Base-by-base conservation (phyloP, 1,140 invertebrate species). In the Chionoecetes opilio region DNA sequence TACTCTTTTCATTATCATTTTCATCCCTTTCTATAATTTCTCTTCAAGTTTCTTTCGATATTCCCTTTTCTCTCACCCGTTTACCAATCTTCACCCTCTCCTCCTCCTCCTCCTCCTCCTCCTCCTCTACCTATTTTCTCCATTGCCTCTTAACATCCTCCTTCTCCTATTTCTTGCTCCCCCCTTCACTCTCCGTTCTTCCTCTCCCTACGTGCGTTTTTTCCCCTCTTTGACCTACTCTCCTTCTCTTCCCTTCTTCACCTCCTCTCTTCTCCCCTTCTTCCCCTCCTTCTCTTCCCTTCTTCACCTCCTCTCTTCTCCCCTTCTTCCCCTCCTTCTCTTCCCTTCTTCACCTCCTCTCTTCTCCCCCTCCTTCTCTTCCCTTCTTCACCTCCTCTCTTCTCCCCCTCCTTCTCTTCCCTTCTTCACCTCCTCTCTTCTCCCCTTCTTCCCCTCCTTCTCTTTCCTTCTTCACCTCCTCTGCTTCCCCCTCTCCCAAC, bases 21-120 rank as follows among this genome's bases (percentile, higher is more conserved):
- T 53, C 46, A 9, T 75, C 63, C 63, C n/a, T 21, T n/a, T 75
- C 63, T n/a, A 5, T 26, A 21, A 5, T 26, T n/a, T 21, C n/a
- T 75, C 63, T 8, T 75, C n/a, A 17, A 2, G 21, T 21, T 75
- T 26, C 63, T 75, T 26, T 63, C 26, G 2, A 63, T 63, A 3
- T 41, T 41, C 2, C 53, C 53, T 21, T 9, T 26, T 26, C 26
- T 21, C 53, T 63, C 17, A 8, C 2, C 53, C 17, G 9, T 21
- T 21, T 63, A 8, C 17, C 26, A 26, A 21, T 21, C 53, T 14
- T 63, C 2, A 9, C 21, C n/a, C 21, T 26, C 63, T 75, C n/a
- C 63, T 75, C 63, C 63, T n/a, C n/a, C 63, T 75, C 63, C 63
- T 75, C 63, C 8, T 75, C 63, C n/a, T n/a, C n/a, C 63, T 75